Base-by-base conservation (phyloP, 2,113 vertebrate species). In the Neopipo cinnamomea region DNA sequence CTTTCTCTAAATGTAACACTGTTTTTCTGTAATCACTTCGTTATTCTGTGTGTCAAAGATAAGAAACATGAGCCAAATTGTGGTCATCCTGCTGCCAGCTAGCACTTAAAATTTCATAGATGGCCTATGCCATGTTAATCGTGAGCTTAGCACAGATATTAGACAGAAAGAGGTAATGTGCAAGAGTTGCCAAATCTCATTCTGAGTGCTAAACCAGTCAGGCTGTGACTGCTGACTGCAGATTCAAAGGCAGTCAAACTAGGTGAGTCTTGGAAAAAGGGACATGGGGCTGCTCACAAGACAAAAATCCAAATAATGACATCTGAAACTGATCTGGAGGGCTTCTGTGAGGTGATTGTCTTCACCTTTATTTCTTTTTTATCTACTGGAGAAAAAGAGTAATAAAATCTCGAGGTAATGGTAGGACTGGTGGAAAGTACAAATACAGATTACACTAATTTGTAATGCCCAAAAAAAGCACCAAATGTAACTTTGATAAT, bases 31-130 rank as follows among this genome's bases (percentile, higher is more conserved):
- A 97, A 96, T 97, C 79, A 52, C 74, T 91, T 89, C 0, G 47
- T 59, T 68, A 94, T 92, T 96, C 55, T 95, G 95, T 53, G 85
- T 68, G 94, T 93, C 80, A 85, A 82, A 95, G 96, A 97, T 91
- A 96, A 96, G 78, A 96, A 50, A 72, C 49, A 37, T 2, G 2
- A 89, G 91, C 93, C 93, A 96, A 96, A 80, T 93, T 95, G 75
- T 71, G 90, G 90, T 74, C 62, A 91, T 58, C 41, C 23, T 86
- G 35, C 68, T 96, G 96, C 94, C 97, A 97, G 31, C 55, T 65
- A 91, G 91, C 77, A 85, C 56, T 96, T 94, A 73, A 79, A 91
- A 73, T 96, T 96, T 92, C 96, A 81, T 71, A 93, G 91, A 65
- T 56, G 83, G 95, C 46, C 88, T 91, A 61, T 80, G 91, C 93